phyloP scores from a whole-genome alignment of 2,113 vertebrate genomes.

The Apeltes quadracus region DNA sequence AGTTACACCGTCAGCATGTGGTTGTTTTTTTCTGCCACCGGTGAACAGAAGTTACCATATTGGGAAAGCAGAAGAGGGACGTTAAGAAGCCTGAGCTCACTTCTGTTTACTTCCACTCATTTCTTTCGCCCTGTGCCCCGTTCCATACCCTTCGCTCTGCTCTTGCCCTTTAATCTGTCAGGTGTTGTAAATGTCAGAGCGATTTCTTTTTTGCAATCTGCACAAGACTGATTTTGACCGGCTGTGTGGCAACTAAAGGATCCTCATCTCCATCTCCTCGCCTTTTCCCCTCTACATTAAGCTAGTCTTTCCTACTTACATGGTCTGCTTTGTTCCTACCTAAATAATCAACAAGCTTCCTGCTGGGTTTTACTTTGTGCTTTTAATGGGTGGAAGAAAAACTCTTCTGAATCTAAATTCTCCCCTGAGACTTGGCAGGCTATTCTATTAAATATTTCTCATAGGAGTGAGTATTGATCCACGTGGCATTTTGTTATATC shows the following conservation, averaged over 20 bases:
- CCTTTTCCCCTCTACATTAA: conserved; percentile 6
- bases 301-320: neutral
- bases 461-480: conserved; percentile 49
- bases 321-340: conserved; percentile 22
- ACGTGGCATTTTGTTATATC: conserved; percentile 37
- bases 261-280: neutral
- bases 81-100: neutral
- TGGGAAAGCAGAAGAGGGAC: no score
- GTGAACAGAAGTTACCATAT: no score
- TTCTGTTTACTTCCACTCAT: neutral
- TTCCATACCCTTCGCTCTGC: neutral
- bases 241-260: conserved; percentile 22
- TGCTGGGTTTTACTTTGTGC: conserved; percentile 8
- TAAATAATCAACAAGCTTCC: conserved; percentile 14
- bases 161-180: neutral
- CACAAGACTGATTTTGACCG: neutral
- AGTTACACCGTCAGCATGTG: no score
- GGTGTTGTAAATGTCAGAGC: conserved; percentile 34
- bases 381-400: conserved; percentile 8
- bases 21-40: no score
- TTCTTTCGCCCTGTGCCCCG: neutral
- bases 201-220: conserved; percentile 28
- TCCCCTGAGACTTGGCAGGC: neutral
- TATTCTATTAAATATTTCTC: conserved; percentile 16
- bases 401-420: neutral